Conservation (phyloP, 2,888 invertebrate genomes). For the Rhagophthalmus giganteus region DNA sequence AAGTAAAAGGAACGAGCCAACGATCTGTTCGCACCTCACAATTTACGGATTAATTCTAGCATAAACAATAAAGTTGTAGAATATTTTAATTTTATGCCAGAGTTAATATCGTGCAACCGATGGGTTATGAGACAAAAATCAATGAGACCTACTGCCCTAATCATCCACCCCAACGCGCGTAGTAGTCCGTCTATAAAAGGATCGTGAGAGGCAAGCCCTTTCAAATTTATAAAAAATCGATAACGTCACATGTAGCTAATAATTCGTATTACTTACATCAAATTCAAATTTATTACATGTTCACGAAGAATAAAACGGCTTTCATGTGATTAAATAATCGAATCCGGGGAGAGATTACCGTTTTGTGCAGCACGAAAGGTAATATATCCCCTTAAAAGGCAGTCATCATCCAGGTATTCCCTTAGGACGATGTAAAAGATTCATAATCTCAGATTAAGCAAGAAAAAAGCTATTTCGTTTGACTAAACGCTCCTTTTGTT, state of each 20-base stretch:
- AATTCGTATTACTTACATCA: conserved; percentile 28
- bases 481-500: conserved; percentile 53
- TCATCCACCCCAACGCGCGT: conserved; percentile 19
- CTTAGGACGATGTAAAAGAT: conserved; percentile 50
- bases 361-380: conserved; percentile 37
- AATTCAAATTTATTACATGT: conserved; percentile 31
- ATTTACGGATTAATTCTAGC: no score
- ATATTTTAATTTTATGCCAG: background rate
- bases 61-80: no score
- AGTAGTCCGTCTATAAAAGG: background rate
- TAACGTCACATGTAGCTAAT: conserved; percentile 24
- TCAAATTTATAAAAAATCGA: conserved; percentile 29
- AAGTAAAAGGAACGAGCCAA: no score
- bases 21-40: no score
- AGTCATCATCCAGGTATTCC: conserved; percentile 51
- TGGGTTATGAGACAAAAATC: conserved; percentile 19
- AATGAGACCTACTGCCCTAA: conserved; percentile 29
- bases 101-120: background rate
- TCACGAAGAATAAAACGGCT: conserved; percentile 27
- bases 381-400: conserved; percentile 42
- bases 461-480: conserved; percentile 53
- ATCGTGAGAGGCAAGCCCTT: conserved; percentile 8
- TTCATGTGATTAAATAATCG: conserved; percentile 32
- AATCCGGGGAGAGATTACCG: conserved; percentile 27
- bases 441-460: conserved; percentile 54